These are phyloP conservation scores for Gadus chalcogrammus DNA, from an alignment of 2,113 vertebrate species.

Conservation along the genomic window DNA sequence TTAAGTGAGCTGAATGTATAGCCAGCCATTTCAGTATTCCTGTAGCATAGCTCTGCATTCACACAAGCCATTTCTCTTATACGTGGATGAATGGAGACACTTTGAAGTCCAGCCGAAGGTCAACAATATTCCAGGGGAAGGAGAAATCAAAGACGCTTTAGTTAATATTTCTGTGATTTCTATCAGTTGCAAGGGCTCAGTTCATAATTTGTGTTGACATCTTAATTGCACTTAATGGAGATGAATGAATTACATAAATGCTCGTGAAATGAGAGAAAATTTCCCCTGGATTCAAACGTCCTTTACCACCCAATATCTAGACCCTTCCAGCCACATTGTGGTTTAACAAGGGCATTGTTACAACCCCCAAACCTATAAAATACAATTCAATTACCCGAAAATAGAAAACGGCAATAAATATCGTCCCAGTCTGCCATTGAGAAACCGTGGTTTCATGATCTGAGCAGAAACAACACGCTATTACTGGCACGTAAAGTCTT, in stretches of 20 bases:
- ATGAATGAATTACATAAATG: slow-evolving; percentile 51
- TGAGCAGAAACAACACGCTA: slow-evolving; percentile 44
- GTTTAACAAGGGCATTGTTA: slow-evolving; percentile 5
- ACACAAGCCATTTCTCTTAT: slow-evolving; percentile 64
- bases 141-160: slow-evolving; percentile 30
- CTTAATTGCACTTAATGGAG: slow-evolving; percentile 52
- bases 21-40: slow-evolving; percentile 56
- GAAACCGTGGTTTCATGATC: not conserved
- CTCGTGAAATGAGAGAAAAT: slow-evolving; percentile 57
- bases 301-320: slow-evolving; percentile 23
- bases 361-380: slow-evolving; percentile 34
- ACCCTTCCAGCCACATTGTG: slow-evolving; percentile 22
- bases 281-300: slow-evolving; percentile 32
- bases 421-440: not conserved
- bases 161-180: slow-evolving; percentile 42
- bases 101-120: slow-evolving; percentile 53
- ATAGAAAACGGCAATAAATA: slow-evolving; percentile 1
- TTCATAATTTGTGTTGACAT: slow-evolving; percentile 51
- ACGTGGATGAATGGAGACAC: slow-evolving; percentile 63
- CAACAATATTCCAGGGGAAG: slow-evolving; percentile 47
- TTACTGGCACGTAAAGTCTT: slow-evolving; percentile 37
- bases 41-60: slow-evolving; percentile 53
- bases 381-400: slow-evolving; percentile 44
- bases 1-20: slow-evolving; percentile 52
- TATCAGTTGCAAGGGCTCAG: slow-evolving; percentile 37